Percentiles rank a stretch among this genome's conserved stretches.
Evolutionary conservation across 2,113 vertebrate genomes (phyloP).

Genomic region (Tachysurus fulvidraco): DNA sequence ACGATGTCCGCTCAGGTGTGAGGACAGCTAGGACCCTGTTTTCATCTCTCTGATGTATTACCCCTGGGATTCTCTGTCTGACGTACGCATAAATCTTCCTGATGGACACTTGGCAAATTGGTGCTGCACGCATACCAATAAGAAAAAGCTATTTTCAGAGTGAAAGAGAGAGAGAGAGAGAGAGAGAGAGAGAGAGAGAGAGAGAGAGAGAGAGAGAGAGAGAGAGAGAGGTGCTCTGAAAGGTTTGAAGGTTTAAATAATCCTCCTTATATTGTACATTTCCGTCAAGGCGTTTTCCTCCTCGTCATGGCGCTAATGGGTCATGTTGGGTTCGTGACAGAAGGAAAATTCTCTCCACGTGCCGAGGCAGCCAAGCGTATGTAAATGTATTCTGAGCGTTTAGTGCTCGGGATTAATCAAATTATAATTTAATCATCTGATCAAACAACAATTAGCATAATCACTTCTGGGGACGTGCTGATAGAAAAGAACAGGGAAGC

Average conservation of each 20-base stretch:
- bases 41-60: constrained; percentile 55
- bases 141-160: constrained; percentile 59
- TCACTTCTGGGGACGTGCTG: constrained; percentile 83
- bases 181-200: background rate
- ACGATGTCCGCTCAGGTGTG: background rate
- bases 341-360: constrained; percentile 54
- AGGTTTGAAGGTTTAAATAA: constrained; percentile 28
- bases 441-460: constrained; percentile 94
- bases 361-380: constrained; percentile 71
- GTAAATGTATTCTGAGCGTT: constrained; percentile 81
- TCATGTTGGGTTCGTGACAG: constrained; percentile 19
- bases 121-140: constrained; percentile 58
- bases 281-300: background rate
- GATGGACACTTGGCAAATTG: constrained; percentile 63
- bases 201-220: background rate
- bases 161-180: background rate
- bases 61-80: constrained; percentile 45
- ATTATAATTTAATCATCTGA: constrained; percentile 95
- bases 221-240: too few species aligned
- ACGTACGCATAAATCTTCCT: constrained; percentile 65
- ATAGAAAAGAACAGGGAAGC: constrained; percentile 71
- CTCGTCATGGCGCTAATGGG: constrained; percentile 29
- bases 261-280: background rate
- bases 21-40: constrained; percentile 34
- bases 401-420: constrained; percentile 83